Evolutionary conservation across 2,888 invertebrate species (phyloP).

Genomic region (Pristionchus japonicus): DNA sequence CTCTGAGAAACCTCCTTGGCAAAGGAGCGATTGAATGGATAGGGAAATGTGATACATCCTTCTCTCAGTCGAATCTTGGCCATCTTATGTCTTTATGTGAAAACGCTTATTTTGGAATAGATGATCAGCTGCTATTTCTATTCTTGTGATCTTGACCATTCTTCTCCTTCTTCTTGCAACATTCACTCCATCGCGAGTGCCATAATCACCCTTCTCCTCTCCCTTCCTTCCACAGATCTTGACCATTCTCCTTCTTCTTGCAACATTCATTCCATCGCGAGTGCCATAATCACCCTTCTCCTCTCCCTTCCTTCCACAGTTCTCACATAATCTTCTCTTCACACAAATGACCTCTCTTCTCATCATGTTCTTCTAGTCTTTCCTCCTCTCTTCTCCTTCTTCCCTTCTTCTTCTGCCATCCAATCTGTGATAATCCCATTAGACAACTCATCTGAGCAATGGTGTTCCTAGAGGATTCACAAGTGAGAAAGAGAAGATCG

Average conservation of each 20-base stretch:
- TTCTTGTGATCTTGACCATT: not conserved
- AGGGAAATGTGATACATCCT: not conserved
- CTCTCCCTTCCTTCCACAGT: not conserved
- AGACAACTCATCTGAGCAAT: not conserved
- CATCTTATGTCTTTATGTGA: not conserved
- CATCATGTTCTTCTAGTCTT: constrained; percentile 2
- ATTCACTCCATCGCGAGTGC: not conserved
- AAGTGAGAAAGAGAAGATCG: no score
- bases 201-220: not conserved
- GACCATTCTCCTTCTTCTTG: not conserved
- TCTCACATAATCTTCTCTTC: constrained; percentile 8
- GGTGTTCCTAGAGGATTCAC: not conserved
- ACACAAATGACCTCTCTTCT: not conserved
- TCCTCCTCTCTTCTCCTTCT: not conserved
- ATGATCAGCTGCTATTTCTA: not conserved
- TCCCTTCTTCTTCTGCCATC: not conserved
- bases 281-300: not conserved
- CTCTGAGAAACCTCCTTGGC: not conserved
- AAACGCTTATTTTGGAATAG: not conserved
- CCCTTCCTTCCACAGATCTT: not conserved
- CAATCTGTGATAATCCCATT: not conserved
- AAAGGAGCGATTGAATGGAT: not conserved
- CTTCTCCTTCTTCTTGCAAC: not conserved
- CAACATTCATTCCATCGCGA: not conserved
- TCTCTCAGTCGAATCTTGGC: not conserved